phyloP scores from a whole-genome alignment of 2,113 vertebrate species.

The Rhabdomys dilectus region DNA sequence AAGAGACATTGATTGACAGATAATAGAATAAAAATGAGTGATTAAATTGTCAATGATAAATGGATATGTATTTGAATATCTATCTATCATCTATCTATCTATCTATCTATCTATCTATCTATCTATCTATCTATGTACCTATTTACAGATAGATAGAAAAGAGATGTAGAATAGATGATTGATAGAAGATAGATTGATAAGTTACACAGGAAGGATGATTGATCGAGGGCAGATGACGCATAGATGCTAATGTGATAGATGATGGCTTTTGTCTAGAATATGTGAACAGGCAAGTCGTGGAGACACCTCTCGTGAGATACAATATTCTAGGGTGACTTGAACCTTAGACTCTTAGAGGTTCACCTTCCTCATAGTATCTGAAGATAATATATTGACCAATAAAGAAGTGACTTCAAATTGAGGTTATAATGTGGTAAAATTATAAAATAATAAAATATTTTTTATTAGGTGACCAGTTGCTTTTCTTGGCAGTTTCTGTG shows the following conservation, averaged over 20 bases:
- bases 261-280: neutral
- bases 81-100: too few species aligned
- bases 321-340: neutral
- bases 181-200: neutral
- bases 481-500: neutral
- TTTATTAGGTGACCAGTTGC: accelerated
- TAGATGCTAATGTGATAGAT: neutral
- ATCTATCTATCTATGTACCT: neutral
- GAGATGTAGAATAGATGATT: neutral
- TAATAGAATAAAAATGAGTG: neutral
- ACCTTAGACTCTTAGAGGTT: neutral
- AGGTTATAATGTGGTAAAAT: neutral
- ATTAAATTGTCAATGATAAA: neutral
- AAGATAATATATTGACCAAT: neutral
- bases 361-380: neutral
- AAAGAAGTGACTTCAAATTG: neutral
- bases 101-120: neutral
- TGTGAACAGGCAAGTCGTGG: neutral
- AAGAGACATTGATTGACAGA: neutral
- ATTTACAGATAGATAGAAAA: neutral
- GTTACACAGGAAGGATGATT: neutral
- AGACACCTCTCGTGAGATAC: neutral
- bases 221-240: neutral
- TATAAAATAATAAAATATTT: neutral
- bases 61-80: neutral